Evolutionary conservation across 1,140 invertebrate species (phyloP).

Genomic region (Meloidogyne exigua): DNA sequence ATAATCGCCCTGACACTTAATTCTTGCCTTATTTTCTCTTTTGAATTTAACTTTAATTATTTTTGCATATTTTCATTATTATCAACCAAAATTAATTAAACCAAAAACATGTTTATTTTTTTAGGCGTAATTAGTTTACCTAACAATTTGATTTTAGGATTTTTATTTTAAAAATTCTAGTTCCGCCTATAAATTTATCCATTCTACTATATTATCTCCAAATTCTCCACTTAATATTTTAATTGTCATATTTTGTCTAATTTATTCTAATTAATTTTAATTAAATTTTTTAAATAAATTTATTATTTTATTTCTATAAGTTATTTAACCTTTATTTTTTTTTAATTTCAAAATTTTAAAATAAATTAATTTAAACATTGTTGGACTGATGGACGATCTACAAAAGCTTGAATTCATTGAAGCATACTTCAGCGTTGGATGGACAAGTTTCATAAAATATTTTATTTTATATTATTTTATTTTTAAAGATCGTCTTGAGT

Average conservation of each 20-base stretch:
- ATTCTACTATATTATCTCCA: too few relatives aligned
- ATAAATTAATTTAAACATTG: not conserved
- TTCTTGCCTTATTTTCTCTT: too few relatives aligned
- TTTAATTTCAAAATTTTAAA: not conserved
- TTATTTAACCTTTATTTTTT: not conserved
- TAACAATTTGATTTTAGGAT: too few relatives aligned
- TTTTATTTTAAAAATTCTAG: too few relatives aligned
- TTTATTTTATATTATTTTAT: not conserved
- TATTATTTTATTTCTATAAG: not conserved
- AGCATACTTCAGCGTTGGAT: not conserved
- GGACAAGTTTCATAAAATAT: not conserved
- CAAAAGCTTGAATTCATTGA: not conserved
- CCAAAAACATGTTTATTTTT: too few relatives aligned
- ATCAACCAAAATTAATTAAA: too few relatives aligned
- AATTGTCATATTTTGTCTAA: not conserved
- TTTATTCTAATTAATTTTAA: not conserved
- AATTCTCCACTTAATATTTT: not conserved
- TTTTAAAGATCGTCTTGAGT: slow-evolving; percentile 1
- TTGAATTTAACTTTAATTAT: too few relatives aligned
- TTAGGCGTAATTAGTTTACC: too few relatives aligned
- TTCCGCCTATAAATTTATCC: too few relatives aligned
- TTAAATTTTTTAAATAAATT: not conserved
- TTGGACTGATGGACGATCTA: not conserved
- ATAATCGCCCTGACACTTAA: too few relatives aligned
- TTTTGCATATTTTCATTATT: too few relatives aligned